phyloP scores from a whole-genome alignment of 1,140 invertebrate genomes.

The Triops longicaudatus region DNA sequence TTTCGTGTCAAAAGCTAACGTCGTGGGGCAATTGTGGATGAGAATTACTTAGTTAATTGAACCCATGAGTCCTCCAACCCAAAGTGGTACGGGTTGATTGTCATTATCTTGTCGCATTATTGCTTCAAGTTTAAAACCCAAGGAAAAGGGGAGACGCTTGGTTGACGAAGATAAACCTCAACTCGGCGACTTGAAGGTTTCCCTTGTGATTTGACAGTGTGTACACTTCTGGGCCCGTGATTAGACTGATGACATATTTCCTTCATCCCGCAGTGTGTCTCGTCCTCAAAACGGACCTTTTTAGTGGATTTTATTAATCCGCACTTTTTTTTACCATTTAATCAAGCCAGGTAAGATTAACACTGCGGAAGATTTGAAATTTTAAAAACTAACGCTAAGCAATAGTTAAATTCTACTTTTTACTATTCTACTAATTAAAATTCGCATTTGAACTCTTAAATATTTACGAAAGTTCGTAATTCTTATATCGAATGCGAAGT shows the following conservation, averaged over 20 bases:
- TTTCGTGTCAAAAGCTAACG: neutral
- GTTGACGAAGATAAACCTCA: neutral
- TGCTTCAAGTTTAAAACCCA: neutral
- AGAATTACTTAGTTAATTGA: slow-evolving; percentile 9
- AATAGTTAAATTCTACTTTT: too few species aligned
- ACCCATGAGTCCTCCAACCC: neutral
- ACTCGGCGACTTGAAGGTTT: neutral
- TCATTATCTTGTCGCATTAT: neutral
- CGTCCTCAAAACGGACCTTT: neutral
- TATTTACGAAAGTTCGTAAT: too few species aligned
- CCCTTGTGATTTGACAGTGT: neutral
- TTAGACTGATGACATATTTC: slow-evolving; percentile 3
- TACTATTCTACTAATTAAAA: too few species aligned
- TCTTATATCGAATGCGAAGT: too few species aligned
- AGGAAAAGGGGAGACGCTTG: neutral
- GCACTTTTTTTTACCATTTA: neutral
- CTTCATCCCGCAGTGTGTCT: neutral
- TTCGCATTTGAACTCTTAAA: too few species aligned
- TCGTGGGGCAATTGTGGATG: neutral
- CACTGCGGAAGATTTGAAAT: too few species aligned
- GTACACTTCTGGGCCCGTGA: neutral
- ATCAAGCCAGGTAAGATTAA: neutral
- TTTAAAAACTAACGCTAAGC: too few species aligned
- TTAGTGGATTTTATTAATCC: neutral
- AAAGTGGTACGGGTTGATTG: neutral